phyloP scores from a whole-genome alignment of 2,797 vertebrate genomes.

The Sebastolobus altivelis region DNA sequence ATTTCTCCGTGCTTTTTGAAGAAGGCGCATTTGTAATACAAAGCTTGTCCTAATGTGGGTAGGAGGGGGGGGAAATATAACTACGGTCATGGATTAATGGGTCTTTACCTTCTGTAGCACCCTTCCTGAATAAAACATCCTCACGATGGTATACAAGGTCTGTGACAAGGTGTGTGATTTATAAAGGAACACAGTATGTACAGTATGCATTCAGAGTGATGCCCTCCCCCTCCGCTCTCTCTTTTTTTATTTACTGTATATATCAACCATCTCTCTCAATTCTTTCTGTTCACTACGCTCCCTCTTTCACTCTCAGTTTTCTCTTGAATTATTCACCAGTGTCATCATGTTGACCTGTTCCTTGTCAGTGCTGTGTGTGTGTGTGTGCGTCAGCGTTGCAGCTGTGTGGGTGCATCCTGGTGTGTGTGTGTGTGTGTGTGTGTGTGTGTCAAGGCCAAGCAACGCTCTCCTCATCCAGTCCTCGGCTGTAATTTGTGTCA shows the following conservation, averaged over 20 bases:
- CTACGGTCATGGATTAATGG: constrained; percentile 41
- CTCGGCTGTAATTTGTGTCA: constrained; percentile 89
- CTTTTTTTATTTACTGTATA: constrained; percentile 78
- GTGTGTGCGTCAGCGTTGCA: constrained; percentile 26
- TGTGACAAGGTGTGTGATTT: constrained; percentile 65
- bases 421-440: constrained; percentile 52
- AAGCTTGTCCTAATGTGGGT: constrained; percentile 17
- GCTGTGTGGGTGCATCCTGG: constrained; percentile 22
- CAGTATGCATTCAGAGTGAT: constrained; percentile 43
- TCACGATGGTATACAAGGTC: constrained; percentile 34
- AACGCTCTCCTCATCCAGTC: constrained; percentile 82
- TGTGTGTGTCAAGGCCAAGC: constrained; percentile 74
- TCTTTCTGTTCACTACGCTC: constrained; percentile 64
- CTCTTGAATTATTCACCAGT: constrained; percentile 88
- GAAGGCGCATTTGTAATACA: constrained; percentile 35
- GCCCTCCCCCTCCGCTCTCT: constrained; percentile 37
- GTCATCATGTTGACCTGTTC: constrained; percentile 88
- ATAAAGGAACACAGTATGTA: constrained; percentile 51
- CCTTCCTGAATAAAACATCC: constrained; percentile 59
- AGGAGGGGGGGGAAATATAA: background rate
- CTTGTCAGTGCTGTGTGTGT: constrained; percentile 81
- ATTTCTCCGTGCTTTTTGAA: background rate
- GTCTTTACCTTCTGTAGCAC: constrained; percentile 45
- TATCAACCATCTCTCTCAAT: constrained; percentile 72
- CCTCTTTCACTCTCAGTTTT: constrained; percentile 77